Base-by-base conservation (phyloP, 2,888 invertebrate genomes). In the Mythimna albipuncta region DNA sequence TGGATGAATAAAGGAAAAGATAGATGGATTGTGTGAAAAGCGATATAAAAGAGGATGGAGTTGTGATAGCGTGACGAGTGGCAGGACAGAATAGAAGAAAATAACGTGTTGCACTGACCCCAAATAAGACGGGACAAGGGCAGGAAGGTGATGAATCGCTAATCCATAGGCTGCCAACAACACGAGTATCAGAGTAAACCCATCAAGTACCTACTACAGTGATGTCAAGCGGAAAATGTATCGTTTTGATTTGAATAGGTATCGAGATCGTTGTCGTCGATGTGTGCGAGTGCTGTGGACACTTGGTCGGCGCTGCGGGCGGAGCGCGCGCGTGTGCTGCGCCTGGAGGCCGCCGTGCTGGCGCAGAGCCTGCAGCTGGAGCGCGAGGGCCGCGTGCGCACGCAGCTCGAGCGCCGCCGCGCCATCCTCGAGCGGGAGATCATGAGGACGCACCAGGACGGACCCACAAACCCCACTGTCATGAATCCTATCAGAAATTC, bases 221-320 rank as follows among this genome's bases (percentile, higher is more conserved):
- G 32, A 57, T 19, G 32, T 2, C 35, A 58, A n/a, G 19, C 58
- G 0, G 7, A 35, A 58, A 35, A 19, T 35, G 19, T 58, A 35
- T 35, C 2, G 16, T 35, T 10, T 19, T 19, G 10, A 10, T 19
- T 38, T 4, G 2, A n/a, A 58, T 7, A 58, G 95, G 79, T 93
- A 19, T 89, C 94, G 5, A 89, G 92, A 66, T 94, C 95, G 2
- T 80, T 96, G 74, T 91, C 94, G 44, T 91, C 92, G 4, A 83
- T 94, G 57, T 94, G 94, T 77, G 89, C 91, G 5, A 89, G 84
- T 75, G 91, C 93, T n/a, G 92, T 93, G 4, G 93, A 94, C 26
- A 94, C 94, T 6, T 96, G 95, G 95, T 90, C 94, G 0, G 94
- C 95, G 2, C 78, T 96, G 68, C 90, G 93, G 0, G 90, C 91